phyloP scores from a whole-genome alignment of 2,797 vertebrate genomes.

The Spheniscus humboldti region DNA sequence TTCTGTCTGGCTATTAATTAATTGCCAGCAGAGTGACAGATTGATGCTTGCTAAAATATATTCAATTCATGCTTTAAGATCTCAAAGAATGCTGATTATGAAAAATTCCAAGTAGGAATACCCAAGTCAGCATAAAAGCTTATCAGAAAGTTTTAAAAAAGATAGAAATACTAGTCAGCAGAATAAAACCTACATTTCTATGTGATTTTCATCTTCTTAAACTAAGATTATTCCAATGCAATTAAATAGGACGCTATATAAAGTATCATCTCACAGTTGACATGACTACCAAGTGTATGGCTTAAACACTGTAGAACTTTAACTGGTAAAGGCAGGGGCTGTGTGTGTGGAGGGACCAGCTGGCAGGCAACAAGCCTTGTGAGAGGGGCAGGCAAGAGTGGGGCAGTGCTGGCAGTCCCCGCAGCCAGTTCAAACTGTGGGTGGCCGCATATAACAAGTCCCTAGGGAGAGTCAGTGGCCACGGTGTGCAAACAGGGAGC shows the following conservation, averaged over 20 bases:
- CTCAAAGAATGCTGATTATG: background rate
- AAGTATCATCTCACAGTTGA: background rate
- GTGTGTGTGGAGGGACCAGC: background rate
- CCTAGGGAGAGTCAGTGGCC: background rate
- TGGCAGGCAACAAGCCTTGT: background rate
- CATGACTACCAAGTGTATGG: background rate
- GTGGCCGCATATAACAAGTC: background rate
- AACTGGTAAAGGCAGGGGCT: background rate
- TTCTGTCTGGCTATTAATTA: constrained; percentile 21
- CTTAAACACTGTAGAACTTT: background rate
- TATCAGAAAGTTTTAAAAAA: background rate
- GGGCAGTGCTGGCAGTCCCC: background rate
- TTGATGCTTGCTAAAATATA: constrained; percentile 1
- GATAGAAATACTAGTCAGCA: background rate
- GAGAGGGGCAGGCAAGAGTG: background rate
- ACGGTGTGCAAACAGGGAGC: background rate
- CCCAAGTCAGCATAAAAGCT: background rate
- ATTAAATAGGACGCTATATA: background rate
- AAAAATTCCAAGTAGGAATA: background rate
- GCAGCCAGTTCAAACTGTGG: fast-evolving
- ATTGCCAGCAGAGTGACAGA: background rate
- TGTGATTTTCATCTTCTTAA: background rate
- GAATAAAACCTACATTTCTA: constrained; percentile 4
- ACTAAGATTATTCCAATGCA: background rate
- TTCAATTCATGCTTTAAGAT: background rate